A percentile compares a stretch with the other conserved stretches of the same genome.
Evolutionary conservation across 2,888 invertebrate genomes (phyloP).

Genomic region (Notocelia uddmanniana): DNA sequence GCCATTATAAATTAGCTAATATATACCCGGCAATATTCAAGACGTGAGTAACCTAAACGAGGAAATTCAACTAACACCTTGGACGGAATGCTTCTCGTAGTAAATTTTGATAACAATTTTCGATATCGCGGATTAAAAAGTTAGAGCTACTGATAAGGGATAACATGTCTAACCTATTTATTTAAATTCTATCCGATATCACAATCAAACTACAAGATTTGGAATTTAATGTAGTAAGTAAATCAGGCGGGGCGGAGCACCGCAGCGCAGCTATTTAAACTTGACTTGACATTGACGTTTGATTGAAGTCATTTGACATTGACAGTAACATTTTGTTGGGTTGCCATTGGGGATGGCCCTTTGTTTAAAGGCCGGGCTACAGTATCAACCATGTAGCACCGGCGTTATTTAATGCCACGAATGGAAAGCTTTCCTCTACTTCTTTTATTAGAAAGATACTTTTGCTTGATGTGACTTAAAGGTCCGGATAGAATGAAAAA

Average conservation of each 20-base stretch:
- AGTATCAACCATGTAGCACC: no score
- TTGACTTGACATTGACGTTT: not conserved
- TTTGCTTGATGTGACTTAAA: no score
- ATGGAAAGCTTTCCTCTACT: no score
- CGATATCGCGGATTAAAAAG: constrained; percentile 28
- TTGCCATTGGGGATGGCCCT: not conserved
- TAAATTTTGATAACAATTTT: constrained; percentile 27
- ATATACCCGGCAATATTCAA: not conserved
- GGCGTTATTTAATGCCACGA: no score
- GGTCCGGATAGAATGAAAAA: no score
- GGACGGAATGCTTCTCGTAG: not conserved
- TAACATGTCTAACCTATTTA: constrained; percentile 36
- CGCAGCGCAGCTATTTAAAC: constrained; percentile 7
- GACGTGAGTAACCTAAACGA: constrained; percentile 32
- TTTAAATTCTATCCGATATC: constrained; percentile 16
- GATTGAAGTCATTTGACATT: no score
- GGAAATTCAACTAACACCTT: constrained; percentile 18
- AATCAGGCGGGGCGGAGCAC: not conserved
- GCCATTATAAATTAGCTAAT: constrained; percentile 51
- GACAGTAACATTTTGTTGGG: not conserved
- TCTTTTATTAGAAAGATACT: no score
- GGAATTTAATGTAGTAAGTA: not conserved
- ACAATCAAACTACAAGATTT: constrained; percentile 7
- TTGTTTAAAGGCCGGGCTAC: no score
- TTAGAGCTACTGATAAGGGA: constrained; percentile 35